A percentile compares a stretch with the other conserved stretches of the same genome.
These are phyloP conservation scores for Erpetoichthys calabaricus DNA, from an alignment of 2,797 vertebrate species.

Conservation along the genomic window DNA sequence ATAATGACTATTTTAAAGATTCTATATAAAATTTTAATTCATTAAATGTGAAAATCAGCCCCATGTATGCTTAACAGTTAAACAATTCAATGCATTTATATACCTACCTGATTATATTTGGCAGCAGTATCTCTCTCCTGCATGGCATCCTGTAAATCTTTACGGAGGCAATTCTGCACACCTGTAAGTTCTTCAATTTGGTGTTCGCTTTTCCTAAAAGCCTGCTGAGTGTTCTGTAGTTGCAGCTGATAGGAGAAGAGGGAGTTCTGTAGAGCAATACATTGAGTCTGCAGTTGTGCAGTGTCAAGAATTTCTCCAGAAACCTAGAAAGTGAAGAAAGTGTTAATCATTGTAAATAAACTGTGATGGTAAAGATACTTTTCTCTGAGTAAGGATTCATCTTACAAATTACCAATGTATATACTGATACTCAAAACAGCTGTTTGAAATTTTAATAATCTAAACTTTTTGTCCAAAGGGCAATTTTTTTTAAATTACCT, in stretches of 20 bases:
- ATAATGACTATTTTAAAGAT: too few species aligned
- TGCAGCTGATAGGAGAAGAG: slow-evolving; percentile 77
- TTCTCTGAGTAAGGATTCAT: too few species aligned
- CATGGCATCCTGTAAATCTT: slow-evolving; percentile 47
- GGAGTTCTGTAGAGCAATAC: slow-evolving; percentile 59
- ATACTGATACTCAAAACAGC: too few species aligned
- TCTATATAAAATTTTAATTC: too few species aligned
- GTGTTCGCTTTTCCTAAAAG: slow-evolving; percentile 46
- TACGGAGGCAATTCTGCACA: slow-evolving; percentile 50
- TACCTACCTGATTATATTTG: slow-evolving; percentile 67
- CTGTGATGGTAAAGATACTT: too few species aligned
- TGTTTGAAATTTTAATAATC: too few species aligned
- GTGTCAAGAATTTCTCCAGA: slow-evolving; percentile 28
- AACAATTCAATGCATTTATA: neutral
- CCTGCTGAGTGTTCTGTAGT: slow-evolving; percentile 56
- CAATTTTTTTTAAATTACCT: too few species aligned
- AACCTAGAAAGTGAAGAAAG: slow-evolving; percentile 28
- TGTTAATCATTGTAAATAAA: too few species aligned
- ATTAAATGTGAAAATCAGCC: too few species aligned
- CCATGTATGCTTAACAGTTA: too few species aligned
- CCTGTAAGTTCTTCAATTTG: slow-evolving; percentile 49
- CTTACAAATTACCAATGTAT: too few species aligned
- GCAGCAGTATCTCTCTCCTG: slow-evolving; percentile 59
- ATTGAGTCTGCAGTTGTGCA: slow-evolving; percentile 45
- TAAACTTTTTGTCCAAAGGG: too few species aligned